These are phyloP conservation scores for Cabera pusaria DNA, from an alignment of 2,888 invertebrate species.

Conservation along the genomic window DNA sequence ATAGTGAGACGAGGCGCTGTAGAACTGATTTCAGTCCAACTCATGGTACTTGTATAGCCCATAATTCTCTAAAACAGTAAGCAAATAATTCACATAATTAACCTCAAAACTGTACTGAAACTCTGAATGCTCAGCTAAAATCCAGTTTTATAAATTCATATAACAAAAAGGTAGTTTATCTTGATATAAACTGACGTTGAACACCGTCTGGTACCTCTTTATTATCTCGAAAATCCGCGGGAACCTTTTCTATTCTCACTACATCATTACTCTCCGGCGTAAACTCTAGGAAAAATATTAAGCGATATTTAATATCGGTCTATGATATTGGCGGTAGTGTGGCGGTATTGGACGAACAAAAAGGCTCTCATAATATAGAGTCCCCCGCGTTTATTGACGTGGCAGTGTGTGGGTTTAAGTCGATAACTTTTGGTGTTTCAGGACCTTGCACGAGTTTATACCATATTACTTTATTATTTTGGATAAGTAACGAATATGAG, in stretches of 20 bases:
- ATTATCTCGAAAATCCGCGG: constrained; percentile 32
- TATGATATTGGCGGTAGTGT: constrained; percentile 36
- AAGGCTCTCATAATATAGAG: constrained; percentile 26
- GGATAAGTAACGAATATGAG: too few species aligned
- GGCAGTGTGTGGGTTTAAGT: too few species aligned
- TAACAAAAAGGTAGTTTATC: constrained; percentile 33
- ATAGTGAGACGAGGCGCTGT: too few species aligned
- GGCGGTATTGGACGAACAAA: constrained; percentile 33
- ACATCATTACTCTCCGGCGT: constrained; percentile 33
- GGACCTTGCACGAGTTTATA: too few species aligned
- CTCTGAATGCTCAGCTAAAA: constrained; percentile 11
- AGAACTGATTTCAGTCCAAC: too few species aligned
- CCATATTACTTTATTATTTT: too few species aligned
- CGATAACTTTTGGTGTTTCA: too few species aligned
- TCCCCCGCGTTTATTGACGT: not conserved
- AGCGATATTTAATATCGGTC: constrained; percentile 37
- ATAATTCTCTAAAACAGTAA: too few species aligned
- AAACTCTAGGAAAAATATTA: constrained; percentile 33
- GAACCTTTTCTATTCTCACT: constrained; percentile 33
- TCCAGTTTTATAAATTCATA: constrained; percentile 25
- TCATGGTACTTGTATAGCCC: too few species aligned
- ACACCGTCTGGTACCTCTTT: constrained; percentile 31
- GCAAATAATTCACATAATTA: too few species aligned
- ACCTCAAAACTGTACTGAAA: constrained; percentile 3
- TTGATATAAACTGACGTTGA: constrained; percentile 33